phyloP scores from a whole-genome alignment of 2,888 invertebrate genomes.

The Meteorus colon region DNA sequence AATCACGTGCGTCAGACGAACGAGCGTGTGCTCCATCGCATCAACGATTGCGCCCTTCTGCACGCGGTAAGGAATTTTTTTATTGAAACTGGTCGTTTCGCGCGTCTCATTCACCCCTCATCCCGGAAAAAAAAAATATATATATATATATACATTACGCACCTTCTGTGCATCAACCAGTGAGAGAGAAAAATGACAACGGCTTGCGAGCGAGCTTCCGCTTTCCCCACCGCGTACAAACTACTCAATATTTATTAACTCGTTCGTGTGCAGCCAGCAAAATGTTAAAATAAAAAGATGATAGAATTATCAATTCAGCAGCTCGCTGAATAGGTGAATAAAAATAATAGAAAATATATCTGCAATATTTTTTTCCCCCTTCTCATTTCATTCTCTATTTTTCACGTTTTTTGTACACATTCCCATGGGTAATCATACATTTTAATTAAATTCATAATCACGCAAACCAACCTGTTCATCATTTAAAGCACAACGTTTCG shows the following conservation, averaged over 20 bases:
- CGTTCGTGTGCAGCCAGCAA: conserved; percentile 13
- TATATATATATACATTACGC: conserved; percentile 28
- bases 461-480: neutral
- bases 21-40: conserved; percentile 35
- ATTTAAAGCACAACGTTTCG: neutral
- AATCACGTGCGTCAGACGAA: conserved; percentile 45
- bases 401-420: neutral
- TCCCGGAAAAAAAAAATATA: neutral
- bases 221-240: conserved; percentile 22
- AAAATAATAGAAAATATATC: conserved; percentile 17
- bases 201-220: conserved; percentile 6
- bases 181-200: conserved; percentile 9
- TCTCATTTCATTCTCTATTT: conserved; percentile 3
- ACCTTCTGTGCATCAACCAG: conserved; percentile 26
- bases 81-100: conserved; percentile 49
- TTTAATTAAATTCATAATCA: conserved; percentile 26
- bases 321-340: neutral
- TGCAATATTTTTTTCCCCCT: neutral
- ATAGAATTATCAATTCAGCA: conserved; percentile 29
- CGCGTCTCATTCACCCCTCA: neutral
- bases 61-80: conserved; percentile 49
- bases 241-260: conserved; percentile 42
- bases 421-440: conserved; percentile 11
- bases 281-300: neutral
- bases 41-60: conserved; percentile 27